A percentile compares a stretch with the other conserved stretches of the same genome.
Evolutionary conservation across 2,888 invertebrate species (phyloP).

Genomic region (Elmis aenea): DNA sequence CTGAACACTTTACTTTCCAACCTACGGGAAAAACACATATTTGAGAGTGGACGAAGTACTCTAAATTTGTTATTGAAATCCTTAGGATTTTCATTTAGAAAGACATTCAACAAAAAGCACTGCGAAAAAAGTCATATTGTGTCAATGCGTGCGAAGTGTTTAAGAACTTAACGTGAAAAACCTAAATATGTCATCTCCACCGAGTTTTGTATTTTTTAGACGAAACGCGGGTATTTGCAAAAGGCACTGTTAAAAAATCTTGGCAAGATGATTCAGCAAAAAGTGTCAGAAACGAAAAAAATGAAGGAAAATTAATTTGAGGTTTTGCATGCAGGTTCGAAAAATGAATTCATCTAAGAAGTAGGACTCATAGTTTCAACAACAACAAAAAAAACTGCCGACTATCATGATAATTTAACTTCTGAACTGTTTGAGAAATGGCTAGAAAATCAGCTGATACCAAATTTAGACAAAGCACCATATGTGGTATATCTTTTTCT

Average conservation of each 20-base stretch:
- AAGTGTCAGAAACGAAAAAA: no score
- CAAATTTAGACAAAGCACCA: constrained; percentile 3
- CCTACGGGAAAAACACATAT: no score
- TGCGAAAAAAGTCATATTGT: constrained; percentile 4
- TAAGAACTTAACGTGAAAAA: constrained; percentile 1
- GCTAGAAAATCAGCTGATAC: constrained; percentile 1
- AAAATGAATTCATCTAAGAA: not conserved
- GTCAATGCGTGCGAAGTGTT: not conserved
- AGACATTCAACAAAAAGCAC: not conserved
- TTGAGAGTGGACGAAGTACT: no score
- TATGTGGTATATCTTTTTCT: not conserved
- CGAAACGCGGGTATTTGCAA: no score
- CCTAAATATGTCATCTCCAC: constrained; percentile 1
- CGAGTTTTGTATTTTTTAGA: constrained; percentile 1
- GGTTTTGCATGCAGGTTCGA: constrained; percentile 2
- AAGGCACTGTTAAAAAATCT: no score
- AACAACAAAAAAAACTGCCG: constrained; percentile 1
- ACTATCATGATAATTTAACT: constrained; percentile 4
- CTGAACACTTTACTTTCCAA: not conserved
- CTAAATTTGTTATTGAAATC: no score
- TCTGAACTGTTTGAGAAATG: constrained; percentile 1
- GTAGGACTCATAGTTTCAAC: constrained; percentile 1
- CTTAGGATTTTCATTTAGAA: not conserved
- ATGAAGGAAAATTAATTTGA: constrained; percentile 4
- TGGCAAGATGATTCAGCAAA: no score